Conservation (phyloP, 1,140 invertebrate genomes). For the Pemphigus obesinymphae region DNA sequence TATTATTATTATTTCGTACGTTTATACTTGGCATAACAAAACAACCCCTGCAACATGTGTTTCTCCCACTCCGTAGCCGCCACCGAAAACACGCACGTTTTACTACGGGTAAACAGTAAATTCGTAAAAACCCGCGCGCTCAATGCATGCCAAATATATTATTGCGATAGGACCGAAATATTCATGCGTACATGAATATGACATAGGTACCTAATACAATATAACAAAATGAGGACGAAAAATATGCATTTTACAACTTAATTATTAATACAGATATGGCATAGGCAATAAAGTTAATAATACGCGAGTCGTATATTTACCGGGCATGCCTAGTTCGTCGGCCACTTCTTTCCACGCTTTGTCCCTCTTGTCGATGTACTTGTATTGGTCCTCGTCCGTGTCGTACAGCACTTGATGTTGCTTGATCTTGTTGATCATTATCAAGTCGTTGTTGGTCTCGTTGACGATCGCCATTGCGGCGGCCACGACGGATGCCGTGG, state of each 20-base stretch:
- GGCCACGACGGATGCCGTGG: background rate
- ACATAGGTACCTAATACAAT: too few species aligned
- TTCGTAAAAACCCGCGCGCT: too few species aligned
- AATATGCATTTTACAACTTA: too few species aligned
- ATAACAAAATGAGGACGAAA: too few species aligned
- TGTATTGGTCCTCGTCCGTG: constrained; percentile 36
- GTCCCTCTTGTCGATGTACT: constrained; percentile 39
- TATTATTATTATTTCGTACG: background rate
- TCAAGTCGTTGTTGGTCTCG: constrained; percentile 20
- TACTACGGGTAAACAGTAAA: background rate
- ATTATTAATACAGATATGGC: too few species aligned
- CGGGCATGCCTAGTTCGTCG: constrained; percentile 22
- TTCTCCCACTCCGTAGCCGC: background rate
- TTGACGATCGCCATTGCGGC: constrained; percentile 27
- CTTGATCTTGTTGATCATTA: constrained; percentile 34
- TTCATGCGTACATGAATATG: too few species aligned
- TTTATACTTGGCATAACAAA: too few species aligned
- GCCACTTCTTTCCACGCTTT: constrained; percentile 34
- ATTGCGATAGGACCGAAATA: too few species aligned
- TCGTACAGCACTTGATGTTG: constrained; percentile 32
- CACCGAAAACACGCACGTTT: background rate
- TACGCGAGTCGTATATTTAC: background rate
- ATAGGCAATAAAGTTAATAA: too few species aligned
- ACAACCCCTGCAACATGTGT: constrained; percentile 35
- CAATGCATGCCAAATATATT: too few species aligned